phyloP scores from a whole-genome alignment of 2,113 vertebrate genomes.

The Sitta europaea region DNA sequence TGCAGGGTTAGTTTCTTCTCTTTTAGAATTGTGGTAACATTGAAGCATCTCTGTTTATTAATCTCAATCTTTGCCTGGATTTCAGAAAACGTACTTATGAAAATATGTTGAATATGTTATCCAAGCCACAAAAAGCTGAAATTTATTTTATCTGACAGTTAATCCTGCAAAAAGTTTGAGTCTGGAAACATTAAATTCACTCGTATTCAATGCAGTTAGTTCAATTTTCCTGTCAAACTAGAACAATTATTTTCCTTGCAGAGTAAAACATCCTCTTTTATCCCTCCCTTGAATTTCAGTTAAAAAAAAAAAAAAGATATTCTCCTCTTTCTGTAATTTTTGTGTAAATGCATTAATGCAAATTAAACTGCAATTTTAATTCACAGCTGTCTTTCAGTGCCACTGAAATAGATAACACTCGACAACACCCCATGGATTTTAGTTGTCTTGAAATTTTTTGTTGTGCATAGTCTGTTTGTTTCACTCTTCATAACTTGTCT shows the following conservation, averaged over 20 bases:
- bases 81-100: neutral
- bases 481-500: neutral
- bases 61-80: neutral
- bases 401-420: neutral
- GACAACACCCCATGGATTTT: neutral
- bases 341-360: neutral
- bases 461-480: neutral
- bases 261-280: neutral
- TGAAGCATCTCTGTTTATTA: neutral
- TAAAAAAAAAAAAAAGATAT: neutral
- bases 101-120: neutral
- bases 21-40: neutral
- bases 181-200: neutral
- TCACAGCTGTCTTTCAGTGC: slow-evolving; percentile 7
- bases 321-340: neutral
- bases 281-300: neutral
- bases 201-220: neutral
- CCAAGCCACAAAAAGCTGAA: neutral
- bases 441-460: neutral
- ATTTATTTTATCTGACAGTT: neutral
- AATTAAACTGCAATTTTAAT: slow-evolving; percentile 18
- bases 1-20: neutral
- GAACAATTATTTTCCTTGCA: slow-evolving; percentile 7
- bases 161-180: neutral
- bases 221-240: slow-evolving; percentile 55